Conservation (phyloP, 2,113 vertebrate species). For the Calidris pugnax region DNA sequence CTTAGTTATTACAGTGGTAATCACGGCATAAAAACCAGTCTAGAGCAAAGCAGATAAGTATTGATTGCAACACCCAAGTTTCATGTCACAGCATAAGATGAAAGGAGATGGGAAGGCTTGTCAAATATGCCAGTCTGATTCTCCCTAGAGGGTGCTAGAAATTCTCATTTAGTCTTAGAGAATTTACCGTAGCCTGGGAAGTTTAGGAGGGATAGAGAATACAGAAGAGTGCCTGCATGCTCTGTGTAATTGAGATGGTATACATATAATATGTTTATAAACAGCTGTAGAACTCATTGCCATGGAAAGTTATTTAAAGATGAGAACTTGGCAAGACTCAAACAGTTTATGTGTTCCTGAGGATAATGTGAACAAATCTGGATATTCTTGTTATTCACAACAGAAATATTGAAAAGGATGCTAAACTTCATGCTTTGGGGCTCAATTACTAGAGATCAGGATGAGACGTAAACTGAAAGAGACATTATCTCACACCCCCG, state of each 20-base stretch:
- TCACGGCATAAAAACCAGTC: neutral
- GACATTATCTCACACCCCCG: neutral
- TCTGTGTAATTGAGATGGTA: constrained; percentile 34
- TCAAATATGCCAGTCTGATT: constrained; percentile 33
- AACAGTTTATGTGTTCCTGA: constrained; percentile 17
- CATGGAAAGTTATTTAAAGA: constrained; percentile 58
- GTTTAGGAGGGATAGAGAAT: constrained; percentile 1
- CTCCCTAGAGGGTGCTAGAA: constrained; percentile 41
- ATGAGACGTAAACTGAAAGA: constrained; percentile 13
- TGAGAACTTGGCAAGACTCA: neutral
- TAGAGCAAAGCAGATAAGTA: constrained; percentile 51
- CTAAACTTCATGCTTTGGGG: constrained; percentile 29
- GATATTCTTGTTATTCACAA: constrained; percentile 46
- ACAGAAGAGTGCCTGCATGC: neutral
- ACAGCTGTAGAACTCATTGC: constrained; percentile 46
- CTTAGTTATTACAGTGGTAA: constrained; percentile 15
- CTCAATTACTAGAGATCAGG: neutral
- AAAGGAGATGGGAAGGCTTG: constrained; percentile 37
- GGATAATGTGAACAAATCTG: constrained; percentile 61
- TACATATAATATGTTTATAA: constrained; percentile 43
- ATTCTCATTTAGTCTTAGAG: constrained; percentile 15
- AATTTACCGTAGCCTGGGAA: neutral
- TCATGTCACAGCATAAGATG: constrained; percentile 40
- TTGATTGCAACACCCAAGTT: constrained; percentile 49
- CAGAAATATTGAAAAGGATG: constrained; percentile 37